Base-by-base conservation (phyloP, 2,797 vertebrate genomes). In the Ptychadena robeensis region DNA sequence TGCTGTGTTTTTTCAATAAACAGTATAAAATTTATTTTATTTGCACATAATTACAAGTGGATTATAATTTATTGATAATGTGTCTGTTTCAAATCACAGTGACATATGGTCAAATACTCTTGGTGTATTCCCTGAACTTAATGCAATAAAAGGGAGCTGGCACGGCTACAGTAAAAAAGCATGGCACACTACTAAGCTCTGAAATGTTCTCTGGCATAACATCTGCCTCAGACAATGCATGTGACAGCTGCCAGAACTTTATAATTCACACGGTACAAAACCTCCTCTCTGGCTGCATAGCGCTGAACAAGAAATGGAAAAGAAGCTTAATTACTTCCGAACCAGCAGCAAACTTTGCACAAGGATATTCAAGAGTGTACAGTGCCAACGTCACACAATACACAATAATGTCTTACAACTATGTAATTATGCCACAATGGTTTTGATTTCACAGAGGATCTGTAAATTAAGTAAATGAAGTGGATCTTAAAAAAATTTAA, bases 161-260 rank as follows among this genome's bases (percentile, higher is more conserved):
- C 75, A 78, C 40, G 18, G 75, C 65, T 69, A 70, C 65, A 69
- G 66, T 79, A 63, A 63, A 78, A n/a, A 79, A 79, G 77, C 77
- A 79, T 70, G 67, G 66, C 66, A 70, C 25, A 37, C 48, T 70
- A 66, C 53, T 69, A 79, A 69, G 44, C 76, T 79, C 44, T 69
- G 76, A 79, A 79, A 79, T 79, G 77, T 79, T 66, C 34, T 66
- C 44, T 70, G 67, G 67, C 67, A 69, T 79, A 69, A 79, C 77
- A 79, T 69, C 77, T 79, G 77, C 66, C 65, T 79, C 66, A 70
- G 77, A 79, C 77, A 79, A 79, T 79, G 48, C 77, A 30, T 70
- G 25, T 79, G 77, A 79, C 77, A 79, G 77, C 77, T 79, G 77
- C 77, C 77, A 79, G 77, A 79, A 70, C 77, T 79, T 79, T 78